Conservation (phyloP, 2,888 invertebrate species). For the Amblyteles armatorius region DNA sequence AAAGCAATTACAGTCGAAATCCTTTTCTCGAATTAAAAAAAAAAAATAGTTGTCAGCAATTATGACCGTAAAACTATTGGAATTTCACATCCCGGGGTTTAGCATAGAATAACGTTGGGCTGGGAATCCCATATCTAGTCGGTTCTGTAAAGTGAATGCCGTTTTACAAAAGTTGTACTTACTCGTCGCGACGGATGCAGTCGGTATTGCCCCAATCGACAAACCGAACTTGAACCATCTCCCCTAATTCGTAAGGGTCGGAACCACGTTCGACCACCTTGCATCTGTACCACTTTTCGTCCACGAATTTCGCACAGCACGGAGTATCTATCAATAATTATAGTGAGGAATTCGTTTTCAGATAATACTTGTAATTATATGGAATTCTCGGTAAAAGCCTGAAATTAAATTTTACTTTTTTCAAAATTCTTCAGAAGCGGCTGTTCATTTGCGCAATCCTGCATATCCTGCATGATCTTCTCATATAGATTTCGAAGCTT, state of each 20-base stretch:
- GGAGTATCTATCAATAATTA: conserved; percentile 83
- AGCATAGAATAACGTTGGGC: neutral
- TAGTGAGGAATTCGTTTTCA: neutral
- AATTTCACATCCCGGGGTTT: neutral
- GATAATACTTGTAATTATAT: neutral
- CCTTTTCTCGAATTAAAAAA: no score
- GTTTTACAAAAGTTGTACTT: conserved; percentile 46
- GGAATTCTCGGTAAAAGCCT: neutral
- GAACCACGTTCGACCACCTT: conserved; percentile 86
- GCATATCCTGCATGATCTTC: conserved; percentile 85
- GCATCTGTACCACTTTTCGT: conserved; percentile 91
- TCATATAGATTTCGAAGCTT: conserved; percentile 82
- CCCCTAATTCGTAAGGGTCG: conserved; percentile 75
- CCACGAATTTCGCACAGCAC: conserved; percentile 88
- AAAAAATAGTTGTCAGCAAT: no score
- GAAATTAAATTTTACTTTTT: conserved; percentile 80
- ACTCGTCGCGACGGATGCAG: conserved; percentile 68
- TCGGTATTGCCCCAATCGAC: conserved; percentile 92
- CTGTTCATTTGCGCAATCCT: conserved; percentile 84
- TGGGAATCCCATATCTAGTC: neutral
- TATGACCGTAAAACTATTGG: no score
- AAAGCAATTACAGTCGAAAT: no score
- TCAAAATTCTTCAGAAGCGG: conserved; percentile 84
- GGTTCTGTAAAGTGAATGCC: conserved; percentile 16
- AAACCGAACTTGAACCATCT: conserved; percentile 87